Evolutionary conservation across 2,113 vertebrate species (phyloP).

Genomic region (Crotalus viridis): DNA sequence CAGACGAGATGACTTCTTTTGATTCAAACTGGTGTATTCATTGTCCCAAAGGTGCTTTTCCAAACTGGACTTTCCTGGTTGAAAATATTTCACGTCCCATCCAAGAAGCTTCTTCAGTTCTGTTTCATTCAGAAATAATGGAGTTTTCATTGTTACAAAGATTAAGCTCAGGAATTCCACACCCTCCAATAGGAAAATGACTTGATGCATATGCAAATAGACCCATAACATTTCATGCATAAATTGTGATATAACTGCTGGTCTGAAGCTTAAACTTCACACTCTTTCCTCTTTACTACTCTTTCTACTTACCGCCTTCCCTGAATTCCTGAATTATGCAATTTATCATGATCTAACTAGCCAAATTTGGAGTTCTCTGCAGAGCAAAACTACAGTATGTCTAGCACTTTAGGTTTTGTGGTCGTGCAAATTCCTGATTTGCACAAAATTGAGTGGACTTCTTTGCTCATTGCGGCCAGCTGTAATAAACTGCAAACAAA

Average conservation of each 20-base stretch:
- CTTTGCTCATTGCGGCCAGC: not conserved
- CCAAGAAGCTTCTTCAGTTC: not conserved
- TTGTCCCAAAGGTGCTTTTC: not conserved
- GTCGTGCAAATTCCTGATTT: not conserved
- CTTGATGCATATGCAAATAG: not conserved
- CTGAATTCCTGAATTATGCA: not conserved
- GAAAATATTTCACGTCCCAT: not conserved
- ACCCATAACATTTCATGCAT: not conserved
- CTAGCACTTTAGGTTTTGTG: not conserved
- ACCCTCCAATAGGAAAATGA: not conserved
- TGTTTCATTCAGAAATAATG: not conserved
- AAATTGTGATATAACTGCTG: not conserved
- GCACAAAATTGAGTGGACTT: not conserved
- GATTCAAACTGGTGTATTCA: not conserved
- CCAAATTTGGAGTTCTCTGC: not conserved
- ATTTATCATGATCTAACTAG: not conserved
- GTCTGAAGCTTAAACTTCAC: not conserved
- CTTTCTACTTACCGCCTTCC: not conserved
- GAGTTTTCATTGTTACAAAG: not conserved
- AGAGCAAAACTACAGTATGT: not conserved
- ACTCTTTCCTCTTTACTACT: not conserved
- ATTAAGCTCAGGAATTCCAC: not conserved
- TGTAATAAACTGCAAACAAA: not conserved
- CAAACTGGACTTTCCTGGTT: not conserved
- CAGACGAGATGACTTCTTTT: not conserved